These are phyloP conservation scores for Schizopygopsis pylzovi DNA, from an alignment of 2,797 vertebrate species.

Conservation along the genomic window DNA sequence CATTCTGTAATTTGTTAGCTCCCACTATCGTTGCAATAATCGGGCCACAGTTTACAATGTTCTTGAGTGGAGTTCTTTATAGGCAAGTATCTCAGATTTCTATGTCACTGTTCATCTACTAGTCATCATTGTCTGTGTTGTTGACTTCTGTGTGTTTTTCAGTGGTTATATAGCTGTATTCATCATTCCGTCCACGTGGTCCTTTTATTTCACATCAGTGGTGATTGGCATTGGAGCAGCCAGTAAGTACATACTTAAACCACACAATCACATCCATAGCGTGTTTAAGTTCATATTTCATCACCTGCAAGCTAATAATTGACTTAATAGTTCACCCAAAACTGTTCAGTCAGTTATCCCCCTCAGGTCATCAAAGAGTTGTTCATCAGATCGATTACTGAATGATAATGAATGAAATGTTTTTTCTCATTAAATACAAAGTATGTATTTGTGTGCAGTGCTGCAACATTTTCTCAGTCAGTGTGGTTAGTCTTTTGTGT, in stretches of 20 bases:
- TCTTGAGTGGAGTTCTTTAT: slow-evolving; percentile 82
- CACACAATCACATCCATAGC: background rate
- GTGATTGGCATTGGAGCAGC: slow-evolving; percentile 82
- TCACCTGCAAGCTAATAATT: background rate
- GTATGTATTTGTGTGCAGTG: no score
- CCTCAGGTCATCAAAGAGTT: background rate
- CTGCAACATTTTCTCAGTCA: background rate
- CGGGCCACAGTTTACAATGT: slow-evolving; percentile 77
- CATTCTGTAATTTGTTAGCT: slow-evolving; percentile 80
- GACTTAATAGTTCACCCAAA: background rate
- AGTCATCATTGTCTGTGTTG: background rate
- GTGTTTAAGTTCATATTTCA: background rate
- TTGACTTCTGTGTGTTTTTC: slow-evolving; percentile 19
- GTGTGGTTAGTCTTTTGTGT: background rate
- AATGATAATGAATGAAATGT: background rate
- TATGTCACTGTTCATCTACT: background rate
- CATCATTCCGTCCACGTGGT: slow-evolving; percentile 79
- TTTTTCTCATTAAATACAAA: background rate
- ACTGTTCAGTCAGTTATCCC: background rate
- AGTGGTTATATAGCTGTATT: slow-evolving; percentile 83
- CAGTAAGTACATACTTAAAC: slow-evolving; percentile 72
- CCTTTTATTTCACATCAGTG: slow-evolving; percentile 82
- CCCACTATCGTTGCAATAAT: slow-evolving; percentile 76
- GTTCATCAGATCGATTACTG: background rate
- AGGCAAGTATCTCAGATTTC: slow-evolving; percentile 70